These are phyloP conservation scores for Rutpela maculata DNA, from an alignment of 2,888 invertebrate genomes.

Conservation along the genomic window DNA sequence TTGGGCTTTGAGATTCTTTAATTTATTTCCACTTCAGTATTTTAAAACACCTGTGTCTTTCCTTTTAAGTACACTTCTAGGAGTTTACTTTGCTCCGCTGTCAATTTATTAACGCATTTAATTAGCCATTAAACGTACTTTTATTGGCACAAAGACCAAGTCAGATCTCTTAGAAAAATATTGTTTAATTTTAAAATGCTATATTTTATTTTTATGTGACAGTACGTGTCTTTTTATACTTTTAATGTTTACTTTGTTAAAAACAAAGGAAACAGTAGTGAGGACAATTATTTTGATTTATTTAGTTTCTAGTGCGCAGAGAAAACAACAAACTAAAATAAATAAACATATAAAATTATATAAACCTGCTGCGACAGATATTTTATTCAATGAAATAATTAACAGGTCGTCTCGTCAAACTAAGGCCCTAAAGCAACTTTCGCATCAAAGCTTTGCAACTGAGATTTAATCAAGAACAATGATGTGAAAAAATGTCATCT, in stretches of 20 bases:
- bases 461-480: no score
- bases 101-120: slow-evolving; percentile 33
- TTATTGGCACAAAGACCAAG: not conserved
- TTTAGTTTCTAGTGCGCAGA: not conserved
- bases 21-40: slow-evolving; percentile 50
- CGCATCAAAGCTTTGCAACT: no score
- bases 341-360: no score
- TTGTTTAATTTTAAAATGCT: not conserved
- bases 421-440: no score
- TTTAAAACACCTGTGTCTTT: slow-evolving; percentile 54
- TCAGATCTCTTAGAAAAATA: not conserved
- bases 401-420: no score
- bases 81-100: slow-evolving; percentile 1
- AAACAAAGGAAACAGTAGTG: slow-evolving; percentile 1
- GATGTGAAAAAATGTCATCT: no score
- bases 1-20: slow-evolving; percentile 49
- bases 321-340: not conserved
- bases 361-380: no score
- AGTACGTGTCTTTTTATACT: not conserved
- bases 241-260: slow-evolving; percentile 4
- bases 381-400: no score
- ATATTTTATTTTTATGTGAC: slow-evolving; percentile 28
- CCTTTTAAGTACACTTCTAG: slow-evolving; percentile 23
- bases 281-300: not conserved
- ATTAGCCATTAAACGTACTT: slow-evolving; percentile 31